Base-by-base conservation (phyloP, 2,888 invertebrate genomes). In the Lasioglossum oenotherae region DNA sequence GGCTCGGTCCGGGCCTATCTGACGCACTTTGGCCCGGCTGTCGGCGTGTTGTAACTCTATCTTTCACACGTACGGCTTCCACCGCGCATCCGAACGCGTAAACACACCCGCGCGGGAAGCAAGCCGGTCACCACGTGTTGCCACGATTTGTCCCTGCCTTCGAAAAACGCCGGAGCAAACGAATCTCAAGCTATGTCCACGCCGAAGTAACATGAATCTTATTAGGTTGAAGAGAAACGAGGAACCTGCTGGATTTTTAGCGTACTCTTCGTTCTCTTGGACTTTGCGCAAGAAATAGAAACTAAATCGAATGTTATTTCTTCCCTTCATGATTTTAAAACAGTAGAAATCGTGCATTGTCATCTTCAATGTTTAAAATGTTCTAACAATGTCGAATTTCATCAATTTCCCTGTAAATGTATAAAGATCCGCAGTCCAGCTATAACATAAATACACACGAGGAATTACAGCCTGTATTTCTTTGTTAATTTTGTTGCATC, bases 11-110 rank as follows among this genome's bases (percentile, higher is more conserved):
- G 57, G 73, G 67, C 71, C 77, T 81, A 78, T 85, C 84, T 69
- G 81, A 81, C 74, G 81, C 84, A 84, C 84, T 84, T 77, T 82
- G 81, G 75, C 76, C 74, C 81, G 57, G 60, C 83, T 74, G 82
- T 87, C 82, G 78, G 74, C 78, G 79, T 73, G 81, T 74, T 78
- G 86, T 84, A 82, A 82, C 84, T 78, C 80, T 87, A 77, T 81
- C 84, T 78, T 87, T 84, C 79, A 87, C 84, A 44, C 87, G 86
- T 75, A 85, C 69, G n/a, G 14, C 16, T 8, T 8, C 46, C 8
- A 16, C 10, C 19, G 14, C 74, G 57, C 60, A 46, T 46, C 19
- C 23, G n/a, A 31, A 12, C 31, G 31, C n/a, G 69, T 81, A 81
- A 80, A 87, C 74, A 77, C 84, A 77, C 79, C 83, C 79, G 75